Base-by-base conservation (phyloP, 2,888 invertebrate genomes). In the Dione vanillae region DNA sequence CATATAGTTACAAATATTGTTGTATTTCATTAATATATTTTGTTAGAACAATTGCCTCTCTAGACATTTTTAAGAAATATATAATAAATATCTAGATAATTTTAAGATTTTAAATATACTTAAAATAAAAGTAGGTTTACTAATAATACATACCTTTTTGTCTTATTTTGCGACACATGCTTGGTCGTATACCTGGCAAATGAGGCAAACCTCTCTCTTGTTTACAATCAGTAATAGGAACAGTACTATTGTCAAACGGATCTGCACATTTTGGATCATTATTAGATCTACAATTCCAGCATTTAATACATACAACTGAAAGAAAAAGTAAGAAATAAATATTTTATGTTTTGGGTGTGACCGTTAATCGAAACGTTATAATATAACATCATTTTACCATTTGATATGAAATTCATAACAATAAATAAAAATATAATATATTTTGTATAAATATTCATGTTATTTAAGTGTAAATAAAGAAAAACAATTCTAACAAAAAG, bases 251-350 rank as follows among this genome's bases (percentile, higher is more conserved):
- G 85, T 98, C 98, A 81, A 98, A 98, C 0, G 98, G 98, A 91
- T 98, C 98, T 0, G 96, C 96, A 83, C 98, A 98, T 91, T 97
- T 97, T 0, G 97, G 97, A 88, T 98, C 98, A 69, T 95, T 95
- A 82, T 96, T 97, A 0, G 98, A 98, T 75, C 97, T 95, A 82
- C 98, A 98, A 66, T 96, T 96, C 98, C 98, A 98, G 83, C 98
- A 98, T 93, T 98, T 98, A 61, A 97, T 96, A 70, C 95, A 92
- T 62, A 90, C 84, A 75, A 94, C 96, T 96, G 83, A 70, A 91
- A 90, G 71, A 58, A 56, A 19, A 7, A 56, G 9, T 19, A 16
- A 10, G 8, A 56, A 76, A 76, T 19, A 56, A 35, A 72, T 65
- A 43, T 14, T 41, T 35, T 43, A 16, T 54, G 37, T 62, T 73